Evolutionary conservation across 2,797 vertebrate species (phyloP).

Genomic region (Sebastes hopkinsi): DNA sequence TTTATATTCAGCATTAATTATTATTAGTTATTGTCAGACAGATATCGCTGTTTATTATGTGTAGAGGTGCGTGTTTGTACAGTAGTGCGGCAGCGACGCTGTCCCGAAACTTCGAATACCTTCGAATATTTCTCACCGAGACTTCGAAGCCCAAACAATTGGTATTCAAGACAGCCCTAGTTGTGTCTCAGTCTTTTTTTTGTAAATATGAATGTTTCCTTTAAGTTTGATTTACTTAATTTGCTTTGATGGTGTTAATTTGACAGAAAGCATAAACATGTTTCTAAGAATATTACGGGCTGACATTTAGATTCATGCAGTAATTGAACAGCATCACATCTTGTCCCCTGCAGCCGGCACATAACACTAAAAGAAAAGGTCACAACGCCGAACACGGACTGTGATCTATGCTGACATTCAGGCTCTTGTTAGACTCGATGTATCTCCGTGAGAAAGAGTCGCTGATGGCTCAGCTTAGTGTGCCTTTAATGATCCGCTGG

Average conservation of each 20-base stretch:
- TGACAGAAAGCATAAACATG: not conserved
- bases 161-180: too few species aligned
- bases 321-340: not conserved
- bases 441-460: conserved; percentile 15
- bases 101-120: too few species aligned
- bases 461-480: conserved; percentile 15
- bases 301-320: conserved; percentile 3
- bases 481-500: conserved; percentile 46
- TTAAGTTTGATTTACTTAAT: not conserved
- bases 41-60: too few species aligned
- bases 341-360: not conserved
- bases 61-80: too few species aligned
- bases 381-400: not conserved
- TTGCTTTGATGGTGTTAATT: not conserved
- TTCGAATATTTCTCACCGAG: too few species aligned
- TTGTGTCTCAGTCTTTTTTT: not conserved
- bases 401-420: conserved; percentile 15
- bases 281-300: not conserved
- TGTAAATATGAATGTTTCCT: not conserved
- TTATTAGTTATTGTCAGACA: too few species aligned
- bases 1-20: too few species aligned
- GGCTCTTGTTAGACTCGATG: not conserved
- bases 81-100: too few species aligned
- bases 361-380: not conserved
- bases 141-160: too few species aligned